Evolutionary conservation across 2,113 vertebrate species (phyloP).

Genomic region (Collichthys lucidus): DNA sequence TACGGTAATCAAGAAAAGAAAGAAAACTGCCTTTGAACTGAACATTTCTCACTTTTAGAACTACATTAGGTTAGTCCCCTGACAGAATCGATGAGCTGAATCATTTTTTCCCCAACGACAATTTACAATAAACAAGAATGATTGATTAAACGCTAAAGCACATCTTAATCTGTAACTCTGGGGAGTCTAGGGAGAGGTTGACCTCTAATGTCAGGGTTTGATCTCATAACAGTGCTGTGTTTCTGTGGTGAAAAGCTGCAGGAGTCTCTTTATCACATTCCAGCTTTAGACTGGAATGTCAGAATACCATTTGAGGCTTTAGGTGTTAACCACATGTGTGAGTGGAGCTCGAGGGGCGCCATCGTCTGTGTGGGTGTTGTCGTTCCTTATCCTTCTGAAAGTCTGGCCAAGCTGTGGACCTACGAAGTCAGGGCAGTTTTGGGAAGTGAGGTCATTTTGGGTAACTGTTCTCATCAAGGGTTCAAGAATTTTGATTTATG

Average conservation of each 20-base stretch:
- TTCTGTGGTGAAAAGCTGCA: slow-evolving; percentile 31
- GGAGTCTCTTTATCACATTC: slow-evolving; percentile 34
- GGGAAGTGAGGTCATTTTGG: slow-evolving; percentile 16
- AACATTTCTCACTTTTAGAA: slow-evolving; percentile 17
- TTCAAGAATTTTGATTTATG: background rate
- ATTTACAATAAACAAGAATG: background rate
- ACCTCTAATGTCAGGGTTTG: slow-evolving; percentile 31
- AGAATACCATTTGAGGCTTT: slow-evolving; percentile 2
- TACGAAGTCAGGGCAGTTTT: background rate
- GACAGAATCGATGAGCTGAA: background rate
- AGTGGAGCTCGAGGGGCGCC: background rate
- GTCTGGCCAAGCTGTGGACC: background rate
- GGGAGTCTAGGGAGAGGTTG: slow-evolving; percentile 29
- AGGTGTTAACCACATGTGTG: slow-evolving; percentile 8
- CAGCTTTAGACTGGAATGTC: slow-evolving; percentile 32
- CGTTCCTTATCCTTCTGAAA: background rate
- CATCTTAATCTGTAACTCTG: slow-evolving; percentile 10
- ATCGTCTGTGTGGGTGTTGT: background rate
- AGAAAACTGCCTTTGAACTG: slow-evolving; percentile 19
- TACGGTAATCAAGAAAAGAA: slow-evolving; percentile 5
- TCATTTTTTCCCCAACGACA: background rate
- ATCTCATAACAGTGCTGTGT: background rate
- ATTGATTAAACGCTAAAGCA: slow-evolving; percentile 14
- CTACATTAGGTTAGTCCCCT: background rate
- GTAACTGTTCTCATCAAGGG: background rate